Percentiles rank a stretch among this genome's conserved stretches.
phyloP scores from a whole-genome alignment of 2,797 vertebrate genomes.

The Etheostoma perlongum region DNA sequence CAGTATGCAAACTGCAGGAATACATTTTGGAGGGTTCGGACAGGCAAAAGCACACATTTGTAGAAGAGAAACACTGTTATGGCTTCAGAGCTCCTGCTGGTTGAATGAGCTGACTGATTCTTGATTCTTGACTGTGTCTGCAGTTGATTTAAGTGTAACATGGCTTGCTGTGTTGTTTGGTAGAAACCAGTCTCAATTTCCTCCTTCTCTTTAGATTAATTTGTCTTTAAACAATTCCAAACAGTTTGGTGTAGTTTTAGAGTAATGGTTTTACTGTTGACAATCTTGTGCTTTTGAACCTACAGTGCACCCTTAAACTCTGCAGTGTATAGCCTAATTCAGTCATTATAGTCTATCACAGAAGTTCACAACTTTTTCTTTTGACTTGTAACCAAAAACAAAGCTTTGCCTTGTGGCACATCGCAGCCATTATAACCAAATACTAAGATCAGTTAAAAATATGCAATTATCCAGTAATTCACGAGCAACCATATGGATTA shows the following conservation, averaged over 20 bases:
- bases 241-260: not conserved
- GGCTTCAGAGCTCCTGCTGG: not conserved
- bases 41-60: slow-evolving; percentile 4
- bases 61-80: not conserved
- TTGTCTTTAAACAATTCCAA: not conserved
- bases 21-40: slow-evolving; percentile 22
- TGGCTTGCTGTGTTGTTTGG: not conserved
- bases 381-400: not conserved
- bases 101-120: slow-evolving; percentile 2
- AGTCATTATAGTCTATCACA: not conserved
- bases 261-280: not conserved
- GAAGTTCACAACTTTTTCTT: not conserved
- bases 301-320: not conserved
- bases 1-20: slow-evolving; percentile 37
- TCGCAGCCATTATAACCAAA: too few relatives aligned
- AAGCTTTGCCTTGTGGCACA: not conserved
- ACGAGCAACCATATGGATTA: not conserved
- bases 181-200: not conserved
- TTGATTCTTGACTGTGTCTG: not conserved
- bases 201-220: not conserved
- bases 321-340: slow-evolving; percentile 3
- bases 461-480: not conserved
- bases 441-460: slow-evolving; percentile 16
- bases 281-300: not conserved
- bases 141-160: slow-evolving; percentile 5